Conservation (phyloP, 1,140 invertebrate genomes). For the Lasioglossum albipes region DNA sequence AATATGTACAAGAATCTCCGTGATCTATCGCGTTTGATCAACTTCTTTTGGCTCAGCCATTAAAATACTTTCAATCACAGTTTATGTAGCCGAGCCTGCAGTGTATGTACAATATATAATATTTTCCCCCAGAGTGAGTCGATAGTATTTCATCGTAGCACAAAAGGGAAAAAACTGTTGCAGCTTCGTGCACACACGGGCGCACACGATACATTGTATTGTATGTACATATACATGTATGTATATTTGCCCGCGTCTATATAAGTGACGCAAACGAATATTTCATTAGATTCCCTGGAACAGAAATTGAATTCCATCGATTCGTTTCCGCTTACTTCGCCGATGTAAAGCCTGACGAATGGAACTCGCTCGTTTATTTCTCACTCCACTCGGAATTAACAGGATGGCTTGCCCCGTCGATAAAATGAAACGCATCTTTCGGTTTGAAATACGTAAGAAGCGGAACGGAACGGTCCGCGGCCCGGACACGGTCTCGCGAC, state of each 20-base stretch:
- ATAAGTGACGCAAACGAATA: constrained; percentile 9
- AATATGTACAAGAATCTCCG: too few relatives aligned
- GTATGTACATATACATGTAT: too few relatives aligned
- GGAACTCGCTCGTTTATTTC: constrained; percentile 6
- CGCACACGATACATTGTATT: too few relatives aligned
- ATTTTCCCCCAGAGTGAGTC: not conserved
- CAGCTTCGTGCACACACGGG: not conserved
- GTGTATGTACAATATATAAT: too few relatives aligned
- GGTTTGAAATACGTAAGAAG: not conserved
- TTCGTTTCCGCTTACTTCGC: constrained; percentile 3
- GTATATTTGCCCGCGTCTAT: not conserved
- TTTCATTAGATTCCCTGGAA: not conserved
- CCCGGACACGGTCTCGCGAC: too few relatives aligned
- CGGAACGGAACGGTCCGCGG: too few relatives aligned
- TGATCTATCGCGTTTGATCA: too few relatives aligned
- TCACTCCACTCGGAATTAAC: not conserved
- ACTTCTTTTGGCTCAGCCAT: too few relatives aligned
- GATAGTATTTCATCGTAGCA: not conserved
- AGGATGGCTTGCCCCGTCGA: not conserved
- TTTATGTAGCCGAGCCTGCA: not conserved
- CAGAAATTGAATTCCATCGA: constrained; percentile 5
- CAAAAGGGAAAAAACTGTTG: too few relatives aligned
- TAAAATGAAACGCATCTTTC: not conserved
- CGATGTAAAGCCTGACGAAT: constrained; percentile 9
- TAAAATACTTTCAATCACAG: not conserved